These are phyloP conservation scores for Callimorpha dominula DNA, from an alignment of 2,888 invertebrate species.

Conservation along the genomic window DNA sequence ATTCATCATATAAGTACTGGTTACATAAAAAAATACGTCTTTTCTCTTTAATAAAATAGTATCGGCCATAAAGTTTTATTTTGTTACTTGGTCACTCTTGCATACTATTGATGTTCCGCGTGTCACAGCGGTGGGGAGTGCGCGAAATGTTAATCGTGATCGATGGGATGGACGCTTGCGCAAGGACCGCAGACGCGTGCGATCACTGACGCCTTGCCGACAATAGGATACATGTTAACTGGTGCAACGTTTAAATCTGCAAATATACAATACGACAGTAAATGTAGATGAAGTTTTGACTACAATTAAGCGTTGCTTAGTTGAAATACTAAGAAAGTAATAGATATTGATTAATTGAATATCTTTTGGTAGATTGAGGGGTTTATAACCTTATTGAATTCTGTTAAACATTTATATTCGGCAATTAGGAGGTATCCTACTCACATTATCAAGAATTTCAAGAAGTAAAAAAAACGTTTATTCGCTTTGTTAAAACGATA, in stretches of 20 bases:
- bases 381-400: too few relatives aligned
- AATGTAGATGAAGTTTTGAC: neutral
- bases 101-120: slow-evolving; percentile 45
- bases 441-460: too few relatives aligned
- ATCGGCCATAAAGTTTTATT: neutral
- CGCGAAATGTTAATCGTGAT: slow-evolving; percentile 74
- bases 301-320: neutral
- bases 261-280: neutral
- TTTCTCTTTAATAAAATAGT: neutral
- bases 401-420: too few relatives aligned
- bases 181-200: slow-evolving; percentile 55
- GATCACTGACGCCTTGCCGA: slow-evolving; percentile 27
- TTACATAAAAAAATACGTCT: neutral
- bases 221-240: slow-evolving; percentile 36
- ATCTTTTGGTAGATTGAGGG: too few relatives aligned
- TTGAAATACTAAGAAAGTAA: neutral
- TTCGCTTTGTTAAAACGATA: neutral
- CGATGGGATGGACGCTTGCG: slow-evolving; percentile 78
- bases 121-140: slow-evolving; percentile 72
- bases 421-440: too few relatives aligned
- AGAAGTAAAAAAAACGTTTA: too few relatives aligned
- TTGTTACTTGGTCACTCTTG: slow-evolving; percentile 14
- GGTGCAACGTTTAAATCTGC: slow-evolving; percentile 21
- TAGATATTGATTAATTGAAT: too few relatives aligned
- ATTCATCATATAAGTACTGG: neutral